A percentile compares a stretch with the other conserved stretches of the same genome.
These are phyloP conservation scores for Setophaga kirtlandii DNA, from an alignment of 2,113 vertebrate species.

Conservation along the genomic window DNA sequence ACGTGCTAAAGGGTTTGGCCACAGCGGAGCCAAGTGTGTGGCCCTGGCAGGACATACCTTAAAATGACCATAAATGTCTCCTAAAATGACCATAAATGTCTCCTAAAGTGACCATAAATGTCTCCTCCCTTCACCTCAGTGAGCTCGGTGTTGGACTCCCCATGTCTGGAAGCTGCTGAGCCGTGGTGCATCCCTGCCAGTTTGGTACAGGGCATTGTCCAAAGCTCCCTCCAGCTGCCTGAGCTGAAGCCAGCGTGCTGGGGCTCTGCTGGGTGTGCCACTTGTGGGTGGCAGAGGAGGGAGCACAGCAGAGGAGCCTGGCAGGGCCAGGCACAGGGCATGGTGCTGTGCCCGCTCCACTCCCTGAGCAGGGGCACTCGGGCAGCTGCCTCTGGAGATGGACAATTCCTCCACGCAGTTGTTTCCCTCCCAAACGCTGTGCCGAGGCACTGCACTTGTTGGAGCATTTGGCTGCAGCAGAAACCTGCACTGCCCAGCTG, in stretches of 20 bases:
- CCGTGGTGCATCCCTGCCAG: not conserved
- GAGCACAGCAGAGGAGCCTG: not conserved
- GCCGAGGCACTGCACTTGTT: not conserved
- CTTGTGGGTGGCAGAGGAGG: not conserved
- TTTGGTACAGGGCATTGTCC: not conserved
- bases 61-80: not conserved
- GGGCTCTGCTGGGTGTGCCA: not conserved
- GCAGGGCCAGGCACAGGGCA: not conserved
- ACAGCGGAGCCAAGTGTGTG: fast-evolving
- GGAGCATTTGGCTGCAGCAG: not conserved
- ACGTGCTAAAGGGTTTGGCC: fast-evolving
- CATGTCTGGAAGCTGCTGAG: not conserved
- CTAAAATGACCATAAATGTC: not conserved
- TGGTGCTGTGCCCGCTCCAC: fast-evolving
- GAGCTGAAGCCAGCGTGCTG: not conserved
- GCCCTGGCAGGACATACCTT: not conserved
- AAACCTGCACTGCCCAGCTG: not conserved
- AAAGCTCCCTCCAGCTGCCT: not conserved
- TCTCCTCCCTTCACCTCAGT: not conserved
- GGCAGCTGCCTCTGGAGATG: not conserved
- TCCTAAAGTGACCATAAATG: not conserved
- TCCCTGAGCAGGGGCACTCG: fast-evolving
- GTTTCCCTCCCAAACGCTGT: not conserved
- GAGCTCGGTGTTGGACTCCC: not conserved
- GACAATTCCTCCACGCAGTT: not conserved